These are phyloP conservation scores for Pan troglodytes DNA, from an alignment of 2,113 vertebrate genomes.

Conservation along the genomic window NHGRI_mPanTro3-v2.1_pri NC_072407.2:37709501-37710000, in stretches of 20 bases:
- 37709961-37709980: not conserved
- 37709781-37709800: not conserved
- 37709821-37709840: not conserved
- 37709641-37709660: not conserved
- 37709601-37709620: not conserved
- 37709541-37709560: not conserved
- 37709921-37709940: not conserved
- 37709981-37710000: not conserved
- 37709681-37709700: not conserved
- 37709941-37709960: not conserved
- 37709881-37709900: not conserved
- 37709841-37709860: not conserved
- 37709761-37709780: not conserved
- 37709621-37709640: not conserved
- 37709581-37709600: not conserved
- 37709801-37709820: not conserved
- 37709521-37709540: not conserved
- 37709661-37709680: not conserved
- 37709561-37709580: not conserved
- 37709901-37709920: not conserved
- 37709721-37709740: not conserved
- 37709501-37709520: not conserved
- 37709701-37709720: not conserved
- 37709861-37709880: slow-evolving; percentile 17
- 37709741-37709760: not conserved